Percentiles rank a stretch among this genome's conserved stretches.
phyloP scores from a whole-genome alignment of 2,113 vertebrate genomes.

The Corythoichthys haematopterus region DNA sequence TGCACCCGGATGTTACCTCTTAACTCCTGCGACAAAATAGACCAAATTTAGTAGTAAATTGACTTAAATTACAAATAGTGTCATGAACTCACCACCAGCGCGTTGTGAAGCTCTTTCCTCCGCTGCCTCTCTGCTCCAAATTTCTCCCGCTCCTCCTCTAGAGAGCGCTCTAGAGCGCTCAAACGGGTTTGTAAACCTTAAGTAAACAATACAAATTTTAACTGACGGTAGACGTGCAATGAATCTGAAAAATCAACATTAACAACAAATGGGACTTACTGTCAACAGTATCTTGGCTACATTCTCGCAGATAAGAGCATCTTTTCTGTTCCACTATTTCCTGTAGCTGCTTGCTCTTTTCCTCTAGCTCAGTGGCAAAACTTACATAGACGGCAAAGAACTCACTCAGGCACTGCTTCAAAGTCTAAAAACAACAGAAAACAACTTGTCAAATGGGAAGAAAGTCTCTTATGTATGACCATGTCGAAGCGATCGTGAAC shows the following conservation, averaged over 20 bases:
- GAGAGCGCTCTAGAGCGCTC: constrained; percentile 55
- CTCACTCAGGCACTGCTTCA: constrained; percentile 66
- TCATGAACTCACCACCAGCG: constrained; percentile 56
- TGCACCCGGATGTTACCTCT: constrained; percentile 74
- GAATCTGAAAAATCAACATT: too few relatives aligned
- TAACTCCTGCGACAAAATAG: constrained; percentile 53
- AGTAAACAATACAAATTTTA: not conserved
- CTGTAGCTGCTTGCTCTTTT: constrained; percentile 64
- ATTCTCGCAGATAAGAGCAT: constrained; percentile 21
- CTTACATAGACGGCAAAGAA: constrained; percentile 56
- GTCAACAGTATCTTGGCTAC: constrained; percentile 24
- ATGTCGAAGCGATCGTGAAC: not conserved
- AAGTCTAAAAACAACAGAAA: constrained; percentile 35
- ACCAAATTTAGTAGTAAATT: not conserved
- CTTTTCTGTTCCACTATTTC: constrained; percentile 38
- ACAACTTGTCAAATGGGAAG: not conserved
- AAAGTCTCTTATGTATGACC: not conserved
- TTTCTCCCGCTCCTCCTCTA: constrained; percentile 63
- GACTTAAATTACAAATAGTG: too few relatives aligned
- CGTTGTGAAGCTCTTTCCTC: constrained; percentile 67
- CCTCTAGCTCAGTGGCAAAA: constrained; percentile 64
- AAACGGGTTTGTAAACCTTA: constrained; percentile 51
- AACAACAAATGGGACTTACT: constrained; percentile 35
- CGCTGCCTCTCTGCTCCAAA: constrained; percentile 58
- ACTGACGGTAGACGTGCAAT: not conserved